Percentiles rank a stretch among this genome's conserved stretches.
Conservation (phyloP, 2,888 invertebrate genomes). For the Dendrolimus houi region DNA sequence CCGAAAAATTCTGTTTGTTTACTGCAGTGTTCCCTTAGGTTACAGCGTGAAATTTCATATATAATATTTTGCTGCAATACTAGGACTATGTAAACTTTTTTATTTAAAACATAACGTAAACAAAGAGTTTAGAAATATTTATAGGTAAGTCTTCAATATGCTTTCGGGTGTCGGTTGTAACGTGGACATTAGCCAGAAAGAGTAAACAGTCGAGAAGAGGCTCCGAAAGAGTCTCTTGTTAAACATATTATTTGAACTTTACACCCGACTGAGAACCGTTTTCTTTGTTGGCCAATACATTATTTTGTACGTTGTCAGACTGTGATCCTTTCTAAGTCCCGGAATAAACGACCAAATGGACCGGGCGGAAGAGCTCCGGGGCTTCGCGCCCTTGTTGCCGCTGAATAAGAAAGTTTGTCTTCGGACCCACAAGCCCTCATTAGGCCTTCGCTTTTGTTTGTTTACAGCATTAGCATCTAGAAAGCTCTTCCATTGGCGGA, state of each 20-base stretch:
- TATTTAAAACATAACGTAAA: no score
- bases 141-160: no score
- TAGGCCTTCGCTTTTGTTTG: slow-evolving; percentile 69
- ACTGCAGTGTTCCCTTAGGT: no score
- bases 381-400: slow-evolving; percentile 27
- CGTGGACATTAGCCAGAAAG: background rate
- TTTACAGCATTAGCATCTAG: slow-evolving; percentile 68
- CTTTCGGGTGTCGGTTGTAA: no score
- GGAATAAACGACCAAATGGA: slow-evolving; percentile 71
- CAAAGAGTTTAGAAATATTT: no score
- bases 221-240: background rate
- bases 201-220: background rate
- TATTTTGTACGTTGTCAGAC: slow-evolving; percentile 29
- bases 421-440: slow-evolving; percentile 59
- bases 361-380: slow-evolving; percentile 61
- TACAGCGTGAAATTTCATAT: no score
- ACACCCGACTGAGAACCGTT: slow-evolving; percentile 6
- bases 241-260: slow-evolving; percentile 8
- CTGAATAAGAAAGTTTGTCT: slow-evolving; percentile 68
- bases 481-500: slow-evolving; percentile 46
- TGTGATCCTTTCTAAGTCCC: slow-evolving; percentile 41
- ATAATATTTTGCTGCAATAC: no score
- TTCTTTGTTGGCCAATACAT: slow-evolving; percentile 14
- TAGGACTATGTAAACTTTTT: no score
- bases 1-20: no score